These are phyloP conservation scores for Phylloscopus whistleri DNA, from an alignment of 2,113 vertebrate species.

Conservation along the genomic window DNA sequence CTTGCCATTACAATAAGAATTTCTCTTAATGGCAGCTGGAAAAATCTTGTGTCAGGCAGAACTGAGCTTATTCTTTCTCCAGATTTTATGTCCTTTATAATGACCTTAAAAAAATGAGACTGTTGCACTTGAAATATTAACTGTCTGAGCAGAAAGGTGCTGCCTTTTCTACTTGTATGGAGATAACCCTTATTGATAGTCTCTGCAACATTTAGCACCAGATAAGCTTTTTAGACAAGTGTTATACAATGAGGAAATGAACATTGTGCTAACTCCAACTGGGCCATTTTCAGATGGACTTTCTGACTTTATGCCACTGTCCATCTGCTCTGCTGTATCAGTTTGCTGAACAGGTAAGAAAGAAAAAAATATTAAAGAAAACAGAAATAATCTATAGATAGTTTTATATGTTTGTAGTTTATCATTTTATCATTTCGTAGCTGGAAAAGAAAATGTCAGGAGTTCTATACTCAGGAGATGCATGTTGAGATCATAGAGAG, in stretches of 20 bases:
- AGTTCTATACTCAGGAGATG: background rate
- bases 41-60: background rate
- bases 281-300: background rate
- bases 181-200: background rate
- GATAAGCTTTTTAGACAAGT: background rate
- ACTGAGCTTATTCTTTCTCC: background rate
- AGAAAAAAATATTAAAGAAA: background rate
- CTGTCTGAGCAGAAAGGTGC: background rate
- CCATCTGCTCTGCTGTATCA: background rate
- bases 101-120: background rate
- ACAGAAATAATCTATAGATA: background rate
- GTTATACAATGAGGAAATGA: background rate
- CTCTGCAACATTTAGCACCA: background rate
- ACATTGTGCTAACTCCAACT: background rate
- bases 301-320: background rate
- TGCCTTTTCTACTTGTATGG: background rate
- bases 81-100: background rate
- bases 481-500: background rate
- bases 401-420: background rate
- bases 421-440: background rate
- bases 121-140: background rate
- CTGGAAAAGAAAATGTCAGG: background rate
- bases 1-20: background rate
- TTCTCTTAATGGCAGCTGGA: background rate
- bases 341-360: background rate